Evolutionary conservation across 2,113 vertebrate genomes (phyloP).

Genomic region (Gadus chalcogrammus): DNA sequence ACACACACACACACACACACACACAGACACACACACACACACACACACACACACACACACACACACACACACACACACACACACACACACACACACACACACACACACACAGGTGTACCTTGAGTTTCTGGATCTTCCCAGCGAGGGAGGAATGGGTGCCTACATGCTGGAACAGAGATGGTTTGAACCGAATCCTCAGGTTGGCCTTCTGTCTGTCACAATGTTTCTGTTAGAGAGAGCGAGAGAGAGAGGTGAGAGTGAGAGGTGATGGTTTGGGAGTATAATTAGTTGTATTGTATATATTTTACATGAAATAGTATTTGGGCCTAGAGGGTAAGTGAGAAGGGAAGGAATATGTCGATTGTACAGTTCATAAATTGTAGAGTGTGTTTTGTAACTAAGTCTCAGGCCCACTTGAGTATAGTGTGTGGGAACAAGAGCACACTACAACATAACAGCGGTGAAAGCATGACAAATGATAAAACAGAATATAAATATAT

Average conservation of each 20-base stretch:
- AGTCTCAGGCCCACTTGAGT: too few relatives aligned
- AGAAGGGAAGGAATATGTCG: too few relatives aligned
- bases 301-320: too few relatives aligned
- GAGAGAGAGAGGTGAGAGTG: background rate
- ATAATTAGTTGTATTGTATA: too few relatives aligned
- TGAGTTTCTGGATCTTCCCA: conserved; percentile 97
- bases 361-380: too few relatives aligned
- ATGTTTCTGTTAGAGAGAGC: conserved; percentile 81
- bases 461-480: too few relatives aligned
- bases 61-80: background rate
- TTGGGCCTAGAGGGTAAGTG: too few relatives aligned
- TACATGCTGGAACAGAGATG: conserved; percentile 95
- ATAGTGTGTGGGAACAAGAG: too few relatives aligned
- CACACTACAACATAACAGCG: too few relatives aligned
- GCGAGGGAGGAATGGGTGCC: conserved; percentile 96
- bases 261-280: background rate
- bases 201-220: conserved; percentile 98
- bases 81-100: conserved; percentile 1
- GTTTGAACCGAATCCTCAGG: conserved; percentile 96
- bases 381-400: too few relatives aligned
- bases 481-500: too few relatives aligned
- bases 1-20: conserved; percentile 9
- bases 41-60: too few relatives aligned
- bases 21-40: background rate
- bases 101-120: conserved; percentile 68